A percentile compares a stretch with the other conserved stretches of the same genome.
Evolutionary conservation across 2,888 invertebrate genomes (phyloP).

Genomic region (Ophioninae sp.): DNA sequence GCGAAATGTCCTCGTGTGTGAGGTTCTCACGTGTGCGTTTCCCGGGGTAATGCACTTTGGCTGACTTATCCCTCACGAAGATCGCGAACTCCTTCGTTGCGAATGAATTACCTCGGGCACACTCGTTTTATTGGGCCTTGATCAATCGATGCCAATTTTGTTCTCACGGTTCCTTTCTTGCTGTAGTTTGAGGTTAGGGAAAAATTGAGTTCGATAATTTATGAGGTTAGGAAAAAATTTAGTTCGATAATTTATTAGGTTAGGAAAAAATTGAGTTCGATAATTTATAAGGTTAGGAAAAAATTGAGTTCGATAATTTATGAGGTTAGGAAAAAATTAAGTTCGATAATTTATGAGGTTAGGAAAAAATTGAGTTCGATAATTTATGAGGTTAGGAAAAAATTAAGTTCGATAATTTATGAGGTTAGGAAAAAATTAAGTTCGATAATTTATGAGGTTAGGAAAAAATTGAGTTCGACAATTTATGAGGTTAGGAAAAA

Average conservation of each 20-base stretch:
- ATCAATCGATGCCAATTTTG: neutral
- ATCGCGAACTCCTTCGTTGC: neutral
- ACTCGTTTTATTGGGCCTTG: neutral
- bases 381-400: neutral
- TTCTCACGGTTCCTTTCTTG: neutral
- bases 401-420: neutral
- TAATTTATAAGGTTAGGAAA: too few species aligned
- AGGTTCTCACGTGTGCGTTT: neutral
- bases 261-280: too few species aligned
- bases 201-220: neutral
- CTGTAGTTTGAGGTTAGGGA: neutral
- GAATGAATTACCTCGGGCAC: neutral
- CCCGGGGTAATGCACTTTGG: neutral
- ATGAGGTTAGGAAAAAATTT: too few species aligned
- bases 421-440: too few species aligned
- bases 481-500: too few species aligned
- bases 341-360: too few species aligned
- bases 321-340: too few species aligned
- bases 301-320: too few species aligned
- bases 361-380: neutral
- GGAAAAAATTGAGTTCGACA: neutral
- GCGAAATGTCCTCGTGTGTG: constrained; percentile 6
- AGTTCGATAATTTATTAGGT: too few species aligned
- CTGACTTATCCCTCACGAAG: neutral
- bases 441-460: too few species aligned